A percentile compares a stretch with the other conserved stretches of the same genome.
Evolutionary conservation across 2,888 invertebrate species (phyloP).

Genomic region (Athalia rosae): DNA sequence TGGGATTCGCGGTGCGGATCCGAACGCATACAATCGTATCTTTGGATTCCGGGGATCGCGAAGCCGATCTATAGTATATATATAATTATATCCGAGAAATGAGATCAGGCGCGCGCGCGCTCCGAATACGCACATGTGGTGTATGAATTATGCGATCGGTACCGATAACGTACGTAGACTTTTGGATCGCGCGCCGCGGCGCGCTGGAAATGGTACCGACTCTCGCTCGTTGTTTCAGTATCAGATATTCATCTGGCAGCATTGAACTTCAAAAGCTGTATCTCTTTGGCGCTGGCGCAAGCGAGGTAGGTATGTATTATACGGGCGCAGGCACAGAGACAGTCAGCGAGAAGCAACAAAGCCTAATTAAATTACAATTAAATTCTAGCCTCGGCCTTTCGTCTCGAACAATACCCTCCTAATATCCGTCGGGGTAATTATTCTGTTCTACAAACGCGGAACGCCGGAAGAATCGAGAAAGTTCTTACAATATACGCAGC

Average conservation of each 20-base stretch:
- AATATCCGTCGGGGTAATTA: slow-evolving; percentile 29
- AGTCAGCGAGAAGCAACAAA: slow-evolving; percentile 18
- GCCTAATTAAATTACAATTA: slow-evolving; percentile 42
- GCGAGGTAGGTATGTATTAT: neutral
- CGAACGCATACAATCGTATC: too few species aligned
- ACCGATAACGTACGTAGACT: too few species aligned
- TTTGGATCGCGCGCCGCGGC: neutral
- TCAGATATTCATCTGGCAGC: slow-evolving; percentile 26
- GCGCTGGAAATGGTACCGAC: slow-evolving; percentile 1
- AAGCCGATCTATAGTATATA: too few species aligned
- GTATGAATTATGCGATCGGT: too few species aligned
- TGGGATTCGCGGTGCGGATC: too few species aligned
- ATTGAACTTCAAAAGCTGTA: slow-evolving; percentile 3
- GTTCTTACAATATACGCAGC: neutral
- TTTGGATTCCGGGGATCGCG: too few species aligned
- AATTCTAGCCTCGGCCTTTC: slow-evolving; percentile 35
- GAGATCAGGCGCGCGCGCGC: too few species aligned
- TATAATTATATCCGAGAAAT: too few species aligned
- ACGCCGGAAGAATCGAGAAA: slow-evolving; percentile 42
- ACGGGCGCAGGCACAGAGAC: neutral
- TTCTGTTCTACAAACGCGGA: slow-evolving; percentile 35
- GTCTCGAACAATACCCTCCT: slow-evolving; percentile 32
- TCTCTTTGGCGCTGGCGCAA: neutral
- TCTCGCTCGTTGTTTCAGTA: slow-evolving; percentile 29
- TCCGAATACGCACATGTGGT: too few species aligned